phyloP scores from a whole-genome alignment of 2,888 invertebrate genomes.

The Aleiodes alternator region DNA sequence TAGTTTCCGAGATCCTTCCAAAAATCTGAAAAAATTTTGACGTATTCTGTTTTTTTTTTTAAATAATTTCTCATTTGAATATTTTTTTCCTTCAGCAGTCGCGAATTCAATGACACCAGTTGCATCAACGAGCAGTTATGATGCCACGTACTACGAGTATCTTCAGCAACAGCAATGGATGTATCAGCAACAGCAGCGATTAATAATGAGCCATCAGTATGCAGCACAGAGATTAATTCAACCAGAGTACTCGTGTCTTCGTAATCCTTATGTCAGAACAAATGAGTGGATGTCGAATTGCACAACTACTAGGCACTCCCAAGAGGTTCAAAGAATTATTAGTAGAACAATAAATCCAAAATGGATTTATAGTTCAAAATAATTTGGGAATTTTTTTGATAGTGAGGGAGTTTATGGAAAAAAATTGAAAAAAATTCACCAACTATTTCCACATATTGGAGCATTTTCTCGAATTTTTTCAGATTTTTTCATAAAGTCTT shows the following conservation, averaged over 20 bases:
- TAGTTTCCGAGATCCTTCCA: too few species aligned
- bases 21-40: conserved; percentile 10
- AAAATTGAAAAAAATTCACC: too few species aligned
- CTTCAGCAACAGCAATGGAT: conserved; percentile 60
- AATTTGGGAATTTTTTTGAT: too few species aligned
- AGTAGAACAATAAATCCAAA: too few species aligned
- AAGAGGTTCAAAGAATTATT: conserved; percentile 55
- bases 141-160: conserved; percentile 20
- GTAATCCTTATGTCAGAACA: conserved; percentile 56
- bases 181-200: conserved; percentile 57
- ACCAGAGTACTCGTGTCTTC: conserved; percentile 52
- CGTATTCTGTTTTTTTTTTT: conserved; percentile 6
- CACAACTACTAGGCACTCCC: conserved; percentile 58
- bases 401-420: too few species aligned
- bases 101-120: conserved; percentile 64
- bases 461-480: too few species aligned
- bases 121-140: conserved; percentile 20
- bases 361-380: too few species aligned
- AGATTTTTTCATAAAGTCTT: too few species aligned
- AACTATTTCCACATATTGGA: too few species aligned
- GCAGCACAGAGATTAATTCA: conserved; percentile 48
- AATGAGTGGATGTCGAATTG: conserved; percentile 57
- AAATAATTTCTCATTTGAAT: conserved; percentile 4
- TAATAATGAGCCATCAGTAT: conserved; percentile 54
- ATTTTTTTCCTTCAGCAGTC: conserved; percentile 59